Base-by-base conservation (phyloP, 2,888 invertebrate genomes). In the Athetis lepigone region DNA sequence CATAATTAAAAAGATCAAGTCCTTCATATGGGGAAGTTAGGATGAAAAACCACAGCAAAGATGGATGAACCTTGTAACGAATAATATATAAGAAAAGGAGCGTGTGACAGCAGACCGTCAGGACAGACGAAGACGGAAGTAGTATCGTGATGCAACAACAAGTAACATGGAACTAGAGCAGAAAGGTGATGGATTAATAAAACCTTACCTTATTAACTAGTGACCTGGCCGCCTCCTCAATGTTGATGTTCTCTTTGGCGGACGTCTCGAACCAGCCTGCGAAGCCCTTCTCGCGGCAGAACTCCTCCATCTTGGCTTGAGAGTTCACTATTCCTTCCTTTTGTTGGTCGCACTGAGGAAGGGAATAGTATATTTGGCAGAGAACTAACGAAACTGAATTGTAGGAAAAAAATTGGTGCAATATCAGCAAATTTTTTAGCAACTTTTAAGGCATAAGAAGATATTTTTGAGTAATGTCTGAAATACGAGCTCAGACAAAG, bases 231-330 rank as follows among this genome's bases (percentile, higher is more conserved):
- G 99, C 98, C 88, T 99, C 99, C 89, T 99, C 99, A 56, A 99
- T 99, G 90, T 99, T 98, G 58, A 98, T 97, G 86, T 98, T 98
- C 86, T 99, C 99, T 91, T 98, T 99, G 45, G 99, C 99, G 0
- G 99, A 99, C 0, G 99, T 99, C 93, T 99, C 98, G 89, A 97
- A 99, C 99, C 99, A 99, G 16, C 98, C 98, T 13, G 98, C 96
- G 90, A 99, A 99, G 0, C 98, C 98, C 83, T 98, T 97, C 85
- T 99, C 98, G 82, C 97, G 96, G 85, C 98, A 99, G 89, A 98
- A 98, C 83, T 98, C 98, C 81, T 99, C 98, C 97, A 99, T 98
- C 91, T 98, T 98, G 11, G 96, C 93, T 4, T 97, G 96, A 67
- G 96, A 97, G 86, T 97, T 97, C n/a, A 98, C 97, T 67, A 98